Evolutionary conservation across 1,140 invertebrate genomes (phyloP).

Genomic region (Cydia amplana): DNA sequence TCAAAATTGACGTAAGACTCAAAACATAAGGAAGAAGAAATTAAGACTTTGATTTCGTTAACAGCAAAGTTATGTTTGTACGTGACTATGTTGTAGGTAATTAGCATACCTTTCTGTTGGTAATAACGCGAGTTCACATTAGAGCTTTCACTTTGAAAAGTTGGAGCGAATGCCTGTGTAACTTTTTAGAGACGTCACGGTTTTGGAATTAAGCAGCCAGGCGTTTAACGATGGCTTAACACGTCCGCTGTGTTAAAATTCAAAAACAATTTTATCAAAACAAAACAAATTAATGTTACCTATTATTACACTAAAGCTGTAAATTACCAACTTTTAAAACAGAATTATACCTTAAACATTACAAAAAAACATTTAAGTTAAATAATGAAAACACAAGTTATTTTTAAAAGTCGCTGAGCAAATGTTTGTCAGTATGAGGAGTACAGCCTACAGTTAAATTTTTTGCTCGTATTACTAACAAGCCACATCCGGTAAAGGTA

Average conservation of each 20-base stretch:
- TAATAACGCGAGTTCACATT: neutral
- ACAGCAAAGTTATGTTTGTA: constrained; percentile 12
- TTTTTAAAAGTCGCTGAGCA: no score
- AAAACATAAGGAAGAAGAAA: neutral
- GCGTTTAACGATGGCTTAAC: neutral
- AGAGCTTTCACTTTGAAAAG: constrained; percentile 4
- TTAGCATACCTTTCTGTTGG: constrained; percentile 4
- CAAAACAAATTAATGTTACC: no score
- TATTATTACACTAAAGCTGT: no score
- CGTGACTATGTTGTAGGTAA: constrained; percentile 8
- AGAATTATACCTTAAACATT: no score
- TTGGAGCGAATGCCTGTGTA: neutral
- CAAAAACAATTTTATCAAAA: no score
- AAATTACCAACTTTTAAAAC: no score
- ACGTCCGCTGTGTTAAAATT: neutral
- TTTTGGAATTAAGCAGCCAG: neutral
- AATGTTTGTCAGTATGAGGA: no score
- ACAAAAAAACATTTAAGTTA: no score
- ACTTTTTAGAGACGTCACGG: neutral
- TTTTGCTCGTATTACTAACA: no score
- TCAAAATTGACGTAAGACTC: neutral
- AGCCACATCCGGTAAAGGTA: no score
- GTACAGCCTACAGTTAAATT: no score
- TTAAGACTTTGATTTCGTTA: neutral
- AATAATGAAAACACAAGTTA: no score